Base-by-base conservation (phyloP, 2,113 vertebrate genomes). In the Lagenorhynchus albirostris region DNA sequence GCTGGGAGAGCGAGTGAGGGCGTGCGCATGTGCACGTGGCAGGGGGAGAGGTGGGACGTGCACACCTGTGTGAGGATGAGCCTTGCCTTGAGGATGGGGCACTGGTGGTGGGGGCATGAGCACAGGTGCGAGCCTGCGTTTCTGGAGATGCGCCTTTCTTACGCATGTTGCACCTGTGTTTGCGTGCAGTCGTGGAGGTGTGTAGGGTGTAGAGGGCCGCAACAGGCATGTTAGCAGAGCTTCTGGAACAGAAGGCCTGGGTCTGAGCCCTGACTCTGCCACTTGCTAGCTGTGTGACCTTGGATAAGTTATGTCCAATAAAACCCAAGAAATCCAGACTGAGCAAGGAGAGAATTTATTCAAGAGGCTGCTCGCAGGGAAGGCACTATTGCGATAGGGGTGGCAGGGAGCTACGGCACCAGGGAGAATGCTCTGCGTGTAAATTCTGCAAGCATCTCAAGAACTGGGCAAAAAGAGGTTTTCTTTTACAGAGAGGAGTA, bases 381-480 rank as follows among this genome's bases (percentile, higher is more conserved):
- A 38, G 25, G 41, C 5, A 0, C 41, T 3, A 0, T 9, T 12
- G n/a, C 25, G 1, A 12, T 6, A 8, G 18, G 33, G 9, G 33
- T 0, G 2, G 31, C 15, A 13, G 47, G n/a, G 68, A 23, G 2
- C 90, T 13, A 5, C 0, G 8, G 50, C 67, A 0, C 12, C 13
- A 17, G 18, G 68, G 41, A 53, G n/a, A 53, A 29, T 6, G 15
- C 12, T 5, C 70, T 14, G n/a, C 7, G 41, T 14, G 14, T 17
- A 17, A 11, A 25, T 18, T 38, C 55, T 84, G n/a, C 14, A 25
- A 6, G 70, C 18, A 2, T 38, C 68, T 15, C 5, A 17, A 74
- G 80, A 74, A 60, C 2, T 18, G 70, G 41, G 80, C 41, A 31
- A 17, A 74, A 41, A 7, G 2, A 14, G 26, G 20, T 26, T 76